Percentiles rank a stretch among this genome's conserved stretches.
These are phyloP conservation scores for Prietella phreatophila DNA, from an alignment of 2,113 vertebrate species.

Conservation along the genomic window DNA sequence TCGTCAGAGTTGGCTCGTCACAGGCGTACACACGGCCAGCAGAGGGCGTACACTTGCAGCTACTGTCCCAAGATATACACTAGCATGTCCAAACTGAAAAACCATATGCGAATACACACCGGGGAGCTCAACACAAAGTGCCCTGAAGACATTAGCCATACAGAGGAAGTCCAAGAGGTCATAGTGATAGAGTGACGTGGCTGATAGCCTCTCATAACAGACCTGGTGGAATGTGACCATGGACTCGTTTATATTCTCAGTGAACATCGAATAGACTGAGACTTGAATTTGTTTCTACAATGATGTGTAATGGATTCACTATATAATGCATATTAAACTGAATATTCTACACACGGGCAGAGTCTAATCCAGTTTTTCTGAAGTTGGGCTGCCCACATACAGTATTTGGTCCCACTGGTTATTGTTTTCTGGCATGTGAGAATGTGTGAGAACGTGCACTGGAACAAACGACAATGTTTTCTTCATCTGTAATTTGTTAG, in stretches of 20 bases:
- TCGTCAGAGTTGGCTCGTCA: slow-evolving; percentile 70
- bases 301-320: background rate
- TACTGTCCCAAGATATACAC: slow-evolving; percentile 60
- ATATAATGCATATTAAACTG: slow-evolving; percentile 1
- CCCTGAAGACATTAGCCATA: slow-evolving; percentile 31
- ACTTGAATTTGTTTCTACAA: slow-evolving; percentile 12
- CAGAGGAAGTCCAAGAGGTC: slow-evolving; percentile 26
- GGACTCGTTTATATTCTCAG: background rate
- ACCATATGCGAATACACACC: slow-evolving; percentile 62
- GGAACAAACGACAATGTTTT: background rate
- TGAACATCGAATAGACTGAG: background rate
- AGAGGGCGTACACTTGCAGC: slow-evolving; percentile 54
- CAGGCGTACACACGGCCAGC: slow-evolving; percentile 60
- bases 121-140: slow-evolving; percentile 20
- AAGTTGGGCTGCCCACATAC: background rate
- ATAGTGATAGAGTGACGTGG: background rate
- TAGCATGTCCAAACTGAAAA: slow-evolving; percentile 61
- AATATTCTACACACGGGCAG: background rate
- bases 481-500: slow-evolving; percentile 1
- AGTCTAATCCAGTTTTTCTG: background rate
- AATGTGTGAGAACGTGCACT: background rate
- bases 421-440: background rate
- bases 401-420: background rate
- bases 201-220: background rate
- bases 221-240: background rate